Evolutionary conservation across 2,888 invertebrate genomes (phyloP), one percentile per base, ranked within the genome.

Genomic region (Torymus auratus): DNA sequence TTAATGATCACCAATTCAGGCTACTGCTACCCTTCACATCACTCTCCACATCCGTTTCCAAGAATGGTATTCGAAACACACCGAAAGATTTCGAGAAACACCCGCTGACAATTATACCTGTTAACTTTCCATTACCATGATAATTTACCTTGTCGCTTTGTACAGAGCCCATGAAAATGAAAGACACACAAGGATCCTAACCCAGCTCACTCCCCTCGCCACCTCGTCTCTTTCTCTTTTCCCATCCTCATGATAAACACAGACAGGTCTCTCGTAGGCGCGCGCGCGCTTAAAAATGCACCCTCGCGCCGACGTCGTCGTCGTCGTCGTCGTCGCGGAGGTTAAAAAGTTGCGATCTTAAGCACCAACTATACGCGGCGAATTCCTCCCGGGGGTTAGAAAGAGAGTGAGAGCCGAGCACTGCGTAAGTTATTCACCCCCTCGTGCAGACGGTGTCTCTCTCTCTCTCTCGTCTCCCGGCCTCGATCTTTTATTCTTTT

Each of bases 301-400:
- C 82, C 82, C 82, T 77, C 61, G 41, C 11, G 58, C 15, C 50
- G 41, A 15, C 55, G 28, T 5, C 28, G 28, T 28, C 28, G 28
- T 62, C 73, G 58, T 53, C 69, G 69, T 58, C 81, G 73, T 62
- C 28, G 28, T 28, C 28, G 28, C 28, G 28, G 68, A 74, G 74
- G 70, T 70, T 81, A 78, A 74, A 81, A 81, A 74, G 81, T 81
- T 62, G 72, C 81, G 81, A 78, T 65, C 77, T 78, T 81, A 81
- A 81, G 74, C 78, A 58, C 58, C 69, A 20, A 70, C 70, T 64
- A 14, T 72, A 55, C 50, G 28, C 28, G 15, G 77, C n/a, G 76
- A 77, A 72, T 77, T 69, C 64, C 68, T 68, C 58, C 20, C 61
- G 69, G 62, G 80, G 71, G 71, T 72, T 23, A 13, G 20, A 61